A percentile compares a stretch with the other conserved stretches of the same genome.
phyloP scores from a whole-genome alignment of 2,888 invertebrate species.

The Athrips mouffetella region DNA sequence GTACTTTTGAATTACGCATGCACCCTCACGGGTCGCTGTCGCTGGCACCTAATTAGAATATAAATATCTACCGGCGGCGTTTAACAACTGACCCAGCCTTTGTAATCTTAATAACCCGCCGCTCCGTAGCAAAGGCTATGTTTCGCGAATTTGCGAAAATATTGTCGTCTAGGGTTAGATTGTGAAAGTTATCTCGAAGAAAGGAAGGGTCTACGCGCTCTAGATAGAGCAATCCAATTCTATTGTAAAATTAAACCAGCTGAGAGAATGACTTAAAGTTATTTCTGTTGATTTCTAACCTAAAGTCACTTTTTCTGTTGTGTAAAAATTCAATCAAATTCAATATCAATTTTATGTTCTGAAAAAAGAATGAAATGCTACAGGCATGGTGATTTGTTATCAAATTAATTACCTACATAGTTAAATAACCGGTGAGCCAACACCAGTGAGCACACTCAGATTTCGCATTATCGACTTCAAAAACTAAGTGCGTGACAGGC shows the following conservation, averaged over 20 bases:
- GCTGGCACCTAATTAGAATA: constrained; percentile 71
- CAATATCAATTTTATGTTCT: neutral
- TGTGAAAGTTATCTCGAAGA: neutral
- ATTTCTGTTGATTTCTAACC: too few relatives aligned
- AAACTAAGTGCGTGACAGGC: neutral
- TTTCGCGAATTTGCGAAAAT: constrained; percentile 40
- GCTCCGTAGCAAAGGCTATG: constrained; percentile 39
- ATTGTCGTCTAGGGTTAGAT: constrained; percentile 26
- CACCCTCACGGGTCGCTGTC: constrained; percentile 57
- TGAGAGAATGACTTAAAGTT: too few relatives aligned
- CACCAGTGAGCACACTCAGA: neutral
- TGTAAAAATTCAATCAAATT: too few relatives aligned
- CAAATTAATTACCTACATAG: neutral
- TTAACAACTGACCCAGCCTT: constrained; percentile 64
- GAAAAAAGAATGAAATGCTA: neutral
- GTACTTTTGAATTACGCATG: constrained; percentile 63
- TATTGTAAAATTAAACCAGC: too few relatives aligned
- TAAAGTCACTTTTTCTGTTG: too few relatives aligned
- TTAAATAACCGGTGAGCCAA: neutral
- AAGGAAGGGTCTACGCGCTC: neutral
- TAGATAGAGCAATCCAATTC: neutral
- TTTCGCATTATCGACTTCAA: neutral
- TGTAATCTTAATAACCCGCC: constrained; percentile 60
- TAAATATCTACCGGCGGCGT: constrained; percentile 62
- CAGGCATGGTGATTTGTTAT: neutral